Evolutionary conservation across 2,113 vertebrate species (phyloP).

Genomic region (Salvelinus alpinus): DNA sequence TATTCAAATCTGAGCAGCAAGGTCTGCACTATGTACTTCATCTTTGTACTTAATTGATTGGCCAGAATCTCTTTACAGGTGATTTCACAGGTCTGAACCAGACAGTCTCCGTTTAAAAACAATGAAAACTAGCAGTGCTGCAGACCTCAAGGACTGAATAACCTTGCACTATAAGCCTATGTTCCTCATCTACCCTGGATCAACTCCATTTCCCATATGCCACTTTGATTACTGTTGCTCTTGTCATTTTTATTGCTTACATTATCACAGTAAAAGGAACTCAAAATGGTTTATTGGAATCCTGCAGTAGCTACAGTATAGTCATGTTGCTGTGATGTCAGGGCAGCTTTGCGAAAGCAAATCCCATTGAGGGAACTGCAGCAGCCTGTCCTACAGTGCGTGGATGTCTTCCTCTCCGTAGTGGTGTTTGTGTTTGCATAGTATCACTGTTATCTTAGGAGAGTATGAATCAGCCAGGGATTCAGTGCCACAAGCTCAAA

Average conservation of each 20-base stretch:
- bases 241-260: slow-evolving; percentile 46
- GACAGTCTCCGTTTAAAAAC: too few relatives aligned
- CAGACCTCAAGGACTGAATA: not conserved
- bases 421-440: slow-evolving; percentile 4
- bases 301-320: not conserved
- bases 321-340: slow-evolving; percentile 14
- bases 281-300: not conserved
- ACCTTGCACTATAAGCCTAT: slow-evolving; percentile 5
- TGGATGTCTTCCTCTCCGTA: not conserved
- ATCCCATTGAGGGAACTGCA: not conserved
- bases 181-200: slow-evolving; percentile 39
- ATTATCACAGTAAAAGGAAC: slow-evolving; percentile 39
- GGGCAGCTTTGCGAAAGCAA: not conserved
- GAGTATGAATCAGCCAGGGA: too few relatives aligned
- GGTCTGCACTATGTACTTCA: too few relatives aligned
- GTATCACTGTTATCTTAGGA: not conserved
- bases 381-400: not conserved
- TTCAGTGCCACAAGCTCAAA: not conserved
- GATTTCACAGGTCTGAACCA: too few relatives aligned
- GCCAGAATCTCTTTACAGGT: too few relatives aligned
- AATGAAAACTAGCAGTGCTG: slow-evolving; percentile 14
- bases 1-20: too few relatives aligned
- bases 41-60: too few relatives aligned
- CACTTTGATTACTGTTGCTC: not conserved
- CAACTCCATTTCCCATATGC: slow-evolving; percentile 24